phyloP scores from a whole-genome alignment of 2,888 invertebrate genomes.

The Cryptus armator region DNA sequence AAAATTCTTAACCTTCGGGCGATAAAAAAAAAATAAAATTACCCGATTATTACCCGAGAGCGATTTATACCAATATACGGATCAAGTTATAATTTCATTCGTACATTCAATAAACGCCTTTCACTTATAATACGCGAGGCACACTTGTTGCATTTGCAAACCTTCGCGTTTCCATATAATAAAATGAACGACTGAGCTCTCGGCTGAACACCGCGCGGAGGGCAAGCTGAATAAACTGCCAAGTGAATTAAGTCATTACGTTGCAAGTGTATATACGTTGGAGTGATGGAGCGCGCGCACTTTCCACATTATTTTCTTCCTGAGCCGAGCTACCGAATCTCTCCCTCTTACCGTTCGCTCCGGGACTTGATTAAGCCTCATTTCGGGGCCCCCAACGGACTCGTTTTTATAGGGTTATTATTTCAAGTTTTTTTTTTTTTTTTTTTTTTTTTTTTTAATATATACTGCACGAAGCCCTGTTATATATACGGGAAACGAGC shows the following conservation, averaged over 20 bases:
- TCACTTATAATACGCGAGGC: constrained; percentile 26
- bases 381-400: too few relatives aligned
- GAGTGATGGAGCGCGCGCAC: constrained; percentile 35
- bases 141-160: constrained; percentile 27
- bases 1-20: neutral
- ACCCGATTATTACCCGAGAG: neutral
- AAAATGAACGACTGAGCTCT: constrained; percentile 23
- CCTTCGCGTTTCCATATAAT: constrained; percentile 40
- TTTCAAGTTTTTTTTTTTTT: too few relatives aligned
- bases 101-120: constrained; percentile 15
- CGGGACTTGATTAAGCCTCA: too few relatives aligned
- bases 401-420: too few relatives aligned
- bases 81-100: neutral
- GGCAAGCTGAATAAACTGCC: constrained; percentile 61
- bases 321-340: neutral
- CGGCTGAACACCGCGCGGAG: constrained; percentile 14
- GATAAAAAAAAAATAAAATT: neutral
- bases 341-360: too few relatives aligned
- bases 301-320: neutral
- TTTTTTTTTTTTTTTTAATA: too few relatives aligned
- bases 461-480: too few relatives aligned
- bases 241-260: constrained; percentile 66
- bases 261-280: neutral
- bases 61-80: neutral
- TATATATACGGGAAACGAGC: neutral